Conservation (phyloP, 2,113 vertebrate genomes). For the Microcebus jonahi region DNA sequence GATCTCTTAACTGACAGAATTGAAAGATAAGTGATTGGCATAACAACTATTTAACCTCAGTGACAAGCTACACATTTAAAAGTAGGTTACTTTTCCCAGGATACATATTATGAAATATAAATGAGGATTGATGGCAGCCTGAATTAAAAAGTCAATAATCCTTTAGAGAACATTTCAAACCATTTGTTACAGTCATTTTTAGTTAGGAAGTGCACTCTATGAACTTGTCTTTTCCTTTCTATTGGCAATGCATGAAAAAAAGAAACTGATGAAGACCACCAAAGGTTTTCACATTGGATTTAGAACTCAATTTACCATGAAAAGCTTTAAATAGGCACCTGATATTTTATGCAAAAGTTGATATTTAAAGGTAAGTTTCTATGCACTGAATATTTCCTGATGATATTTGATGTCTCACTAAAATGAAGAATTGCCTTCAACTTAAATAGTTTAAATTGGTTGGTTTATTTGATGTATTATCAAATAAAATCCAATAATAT, state of each 20-base stretch:
- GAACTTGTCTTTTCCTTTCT: slow-evolving; percentile 11
- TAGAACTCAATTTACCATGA: not conserved
- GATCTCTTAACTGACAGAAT: not conserved
- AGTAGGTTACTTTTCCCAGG: slow-evolving; percentile 10
- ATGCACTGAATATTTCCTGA: not conserved
- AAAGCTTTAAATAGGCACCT: not conserved
- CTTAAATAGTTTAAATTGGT: not conserved
- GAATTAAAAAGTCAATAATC: slow-evolving; percentile 71
- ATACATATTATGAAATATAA: slow-evolving; percentile 59
- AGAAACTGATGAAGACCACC: not conserved
- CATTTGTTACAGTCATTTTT: slow-evolving; percentile 16
- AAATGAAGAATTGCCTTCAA: not conserved
- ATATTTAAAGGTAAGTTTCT: not conserved
- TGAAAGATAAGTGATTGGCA: slow-evolving; percentile 1
- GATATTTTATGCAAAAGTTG: not conserved
- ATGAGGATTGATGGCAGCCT: slow-evolving; percentile 48
- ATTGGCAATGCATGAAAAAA: not conserved
- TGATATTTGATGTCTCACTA: not conserved
- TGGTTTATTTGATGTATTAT: not conserved
- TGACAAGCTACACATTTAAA: slow-evolving; percentile 29
- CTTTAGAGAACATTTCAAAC: slow-evolving; percentile 52
- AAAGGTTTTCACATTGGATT: not conserved
- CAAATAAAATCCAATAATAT: not conserved
- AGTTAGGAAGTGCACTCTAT: not conserved
- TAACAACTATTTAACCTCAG: slow-evolving; percentile 45